These are phyloP conservation scores for Lophotis ruficrista DNA, from an alignment of 2,113 vertebrate species.

Conservation along the genomic window DNA sequence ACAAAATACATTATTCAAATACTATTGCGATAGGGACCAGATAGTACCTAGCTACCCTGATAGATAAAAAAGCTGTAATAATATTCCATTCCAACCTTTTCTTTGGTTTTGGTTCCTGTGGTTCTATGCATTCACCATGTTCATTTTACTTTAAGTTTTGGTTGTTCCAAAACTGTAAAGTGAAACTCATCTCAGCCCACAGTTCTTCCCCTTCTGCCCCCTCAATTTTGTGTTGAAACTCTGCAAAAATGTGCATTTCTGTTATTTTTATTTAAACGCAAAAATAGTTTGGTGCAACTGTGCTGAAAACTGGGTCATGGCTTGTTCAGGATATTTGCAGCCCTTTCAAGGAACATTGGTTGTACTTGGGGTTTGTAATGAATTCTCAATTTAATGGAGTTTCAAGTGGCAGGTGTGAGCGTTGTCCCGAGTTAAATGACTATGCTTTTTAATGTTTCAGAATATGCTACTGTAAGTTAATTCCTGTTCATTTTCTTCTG, in stretches of 20 bases:
- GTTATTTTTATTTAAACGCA: conserved; percentile 57
- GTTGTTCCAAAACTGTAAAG: conserved; percentile 46
- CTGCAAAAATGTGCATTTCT: conserved; percentile 53
- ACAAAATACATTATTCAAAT: not conserved
- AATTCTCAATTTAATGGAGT: not conserved
- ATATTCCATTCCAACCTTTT: conserved; percentile 16
- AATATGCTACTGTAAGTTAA: not conserved
- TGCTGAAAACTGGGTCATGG: conserved; percentile 38
- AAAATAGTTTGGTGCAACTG: conserved; percentile 23
- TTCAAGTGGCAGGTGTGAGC: not conserved
- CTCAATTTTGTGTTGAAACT: conserved; percentile 42
- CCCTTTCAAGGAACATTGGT: conserved; percentile 26
- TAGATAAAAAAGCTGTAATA: conserved; percentile 42
- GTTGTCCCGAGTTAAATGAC: not conserved
- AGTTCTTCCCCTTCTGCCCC: conserved; percentile 13
- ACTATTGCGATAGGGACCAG: not conserved
- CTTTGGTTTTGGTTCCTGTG: conserved; percentile 38
- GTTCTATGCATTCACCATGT: not conserved
- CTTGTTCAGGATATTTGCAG: conserved; percentile 30
- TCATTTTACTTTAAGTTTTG: conserved; percentile 19
- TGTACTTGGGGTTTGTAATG: not conserved
- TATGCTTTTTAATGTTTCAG: not conserved
- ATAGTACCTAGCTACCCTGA: not conserved
- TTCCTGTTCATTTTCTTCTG: not conserved
- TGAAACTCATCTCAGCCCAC: conserved; percentile 42